Evolutionary conservation across 2,797 vertebrate species (phyloP).

Genomic region (Schizopygopsis pylzovi): DNA sequence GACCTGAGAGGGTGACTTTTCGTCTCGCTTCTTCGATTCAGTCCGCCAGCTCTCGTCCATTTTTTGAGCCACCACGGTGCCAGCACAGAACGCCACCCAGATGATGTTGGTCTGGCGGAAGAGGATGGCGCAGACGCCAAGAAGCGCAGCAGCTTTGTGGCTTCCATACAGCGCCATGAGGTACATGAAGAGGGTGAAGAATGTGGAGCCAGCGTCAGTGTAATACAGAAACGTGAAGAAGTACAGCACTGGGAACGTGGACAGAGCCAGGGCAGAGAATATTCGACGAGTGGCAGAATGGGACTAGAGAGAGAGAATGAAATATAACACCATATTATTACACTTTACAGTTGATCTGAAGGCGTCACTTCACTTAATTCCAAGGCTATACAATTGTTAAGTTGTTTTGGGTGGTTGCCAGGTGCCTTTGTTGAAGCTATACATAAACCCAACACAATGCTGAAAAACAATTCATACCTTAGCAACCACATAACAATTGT

Average conservation of each 20-base stretch:
- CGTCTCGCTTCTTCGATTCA: constrained; percentile 88
- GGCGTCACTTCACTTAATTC: neutral
- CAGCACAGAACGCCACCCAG: constrained; percentile 94
- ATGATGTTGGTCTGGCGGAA: constrained; percentile 97
- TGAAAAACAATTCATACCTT: neutral
- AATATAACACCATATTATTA: neutral
- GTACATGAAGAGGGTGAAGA: constrained; percentile 95
- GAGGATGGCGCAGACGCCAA: constrained; percentile 89
- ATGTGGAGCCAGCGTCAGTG: constrained; percentile 92
- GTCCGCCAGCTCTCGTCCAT: constrained; percentile 88
- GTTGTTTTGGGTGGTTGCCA: neutral
- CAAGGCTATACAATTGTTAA: neutral
- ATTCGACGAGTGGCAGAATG: constrained; percentile 83
- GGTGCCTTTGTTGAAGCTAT: neutral
- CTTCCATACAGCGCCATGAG: constrained; percentile 94
- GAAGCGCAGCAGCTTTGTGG: constrained; percentile 89
- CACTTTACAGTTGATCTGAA: neutral
- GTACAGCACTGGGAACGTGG: constrained; percentile 92
- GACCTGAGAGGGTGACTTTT: constrained; percentile 74
- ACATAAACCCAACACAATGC: neutral
- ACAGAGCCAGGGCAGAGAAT: constrained; percentile 85
- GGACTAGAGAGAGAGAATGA: constrained; percentile 72
- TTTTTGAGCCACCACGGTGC: constrained; percentile 83
- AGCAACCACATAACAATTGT: neutral
- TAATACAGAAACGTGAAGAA: constrained; percentile 99